Evolutionary conservation across 1,140 invertebrate genomes (phyloP).

Genomic region (Drosophila trapezifrons): DNA sequence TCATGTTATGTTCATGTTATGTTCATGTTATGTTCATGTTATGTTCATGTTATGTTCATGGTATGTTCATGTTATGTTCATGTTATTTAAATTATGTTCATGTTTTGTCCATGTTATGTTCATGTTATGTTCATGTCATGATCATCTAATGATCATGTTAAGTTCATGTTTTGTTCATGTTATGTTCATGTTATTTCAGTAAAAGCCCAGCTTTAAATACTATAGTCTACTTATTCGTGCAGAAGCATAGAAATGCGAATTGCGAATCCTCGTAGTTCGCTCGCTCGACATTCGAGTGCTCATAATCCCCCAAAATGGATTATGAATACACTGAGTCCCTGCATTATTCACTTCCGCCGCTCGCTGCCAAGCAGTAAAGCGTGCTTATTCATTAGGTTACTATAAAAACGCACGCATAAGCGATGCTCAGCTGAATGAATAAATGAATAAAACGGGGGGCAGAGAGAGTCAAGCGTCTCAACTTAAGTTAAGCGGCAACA

Average conservation of each 20-base stretch:
- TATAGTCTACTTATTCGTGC: too few relatives aligned
- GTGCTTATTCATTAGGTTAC: slow-evolving; percentile 36
- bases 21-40: too few relatives aligned
- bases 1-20: too few relatives aligned
- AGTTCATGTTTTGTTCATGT: neutral
- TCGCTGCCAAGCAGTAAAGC: neutral
- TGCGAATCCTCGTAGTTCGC: neutral
- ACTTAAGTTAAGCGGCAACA: slow-evolving; percentile 23
- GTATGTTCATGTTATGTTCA: too few relatives aligned
- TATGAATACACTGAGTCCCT: slow-evolving; percentile 10
- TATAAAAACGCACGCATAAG: slow-evolving; percentile 25
- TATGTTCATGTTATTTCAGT: too few relatives aligned
- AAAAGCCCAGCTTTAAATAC: neutral
- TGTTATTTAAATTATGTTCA: too few relatives aligned
- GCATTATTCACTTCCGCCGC: slow-evolving; percentile 9
- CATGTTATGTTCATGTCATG: too few relatives aligned
- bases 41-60: too few relatives aligned
- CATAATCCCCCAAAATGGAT: slow-evolving; percentile 2
- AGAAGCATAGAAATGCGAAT: neutral
- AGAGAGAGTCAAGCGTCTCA: slow-evolving; percentile 14
- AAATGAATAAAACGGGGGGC: slow-evolving; percentile 26
- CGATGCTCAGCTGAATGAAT: slow-evolving; percentile 36
- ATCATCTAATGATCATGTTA: too few relatives aligned
- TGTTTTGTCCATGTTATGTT: too few relatives aligned
- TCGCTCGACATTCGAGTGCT: neutral